Base-by-base conservation (phyloP, 2,113 vertebrate genomes). In the Podarcis muralis region DNA sequence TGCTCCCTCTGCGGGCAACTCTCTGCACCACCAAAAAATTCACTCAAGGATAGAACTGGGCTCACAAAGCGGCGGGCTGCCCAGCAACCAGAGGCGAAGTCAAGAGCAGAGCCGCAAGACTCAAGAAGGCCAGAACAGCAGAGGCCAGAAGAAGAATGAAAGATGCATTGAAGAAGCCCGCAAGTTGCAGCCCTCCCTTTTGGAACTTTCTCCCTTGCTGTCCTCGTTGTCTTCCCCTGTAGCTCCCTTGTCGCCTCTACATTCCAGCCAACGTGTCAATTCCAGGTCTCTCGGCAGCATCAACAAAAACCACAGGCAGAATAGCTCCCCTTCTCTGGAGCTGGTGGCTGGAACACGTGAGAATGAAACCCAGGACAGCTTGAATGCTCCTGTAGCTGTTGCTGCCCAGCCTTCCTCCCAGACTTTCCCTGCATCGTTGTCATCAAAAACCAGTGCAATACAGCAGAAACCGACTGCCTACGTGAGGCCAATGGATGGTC, bases 401-500 rank as follows among this genome's bases (percentile, higher is more conserved):
- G 93, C 95, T 9, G 90, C 92, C n/a, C 90, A 96, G 25, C 96
- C 98, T 66, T 96, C 97, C 30, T 96, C 97, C 72, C 98, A 98
- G 95, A 95, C 96, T 6, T 98, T 98, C 13, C 97, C 98, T 30
- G 95, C 97, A 0, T 83, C 96, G 27, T 95, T 98, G 85, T 96
- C 97, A n/a, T 98, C 97, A 11, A 99, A 99, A 96, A 96, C 95
- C 53, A 96, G 94, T 81, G 94, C 95, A 32, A 97, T 98, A 97
- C 97, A 97, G 87, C 97, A 97, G 94, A 99, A 99, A 95, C 99
- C 99, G 78, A 99, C 98, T 0, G 99, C 99, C 1, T 99, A 99
- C 0, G 98, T 99, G 71, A 97, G 98, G 83, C 99, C 99, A 86
- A 98, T 99, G 98, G 98, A 99, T 37, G 99, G 98, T 74, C 98